Conservation (phyloP, 2,797 vertebrate genomes). For the Danionella dracula region DNA sequence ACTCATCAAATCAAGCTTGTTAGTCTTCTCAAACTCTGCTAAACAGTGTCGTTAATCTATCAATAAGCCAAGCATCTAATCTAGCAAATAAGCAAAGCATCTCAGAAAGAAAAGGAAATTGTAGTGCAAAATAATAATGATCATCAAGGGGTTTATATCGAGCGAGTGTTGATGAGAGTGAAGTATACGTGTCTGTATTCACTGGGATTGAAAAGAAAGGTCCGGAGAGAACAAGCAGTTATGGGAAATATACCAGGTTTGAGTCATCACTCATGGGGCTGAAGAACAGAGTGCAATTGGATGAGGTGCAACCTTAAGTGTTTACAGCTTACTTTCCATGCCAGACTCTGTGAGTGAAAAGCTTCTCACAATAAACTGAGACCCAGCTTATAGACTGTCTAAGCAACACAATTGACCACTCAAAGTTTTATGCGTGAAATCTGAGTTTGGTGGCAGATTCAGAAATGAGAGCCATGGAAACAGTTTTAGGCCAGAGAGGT, state of each 20-base stretch:
- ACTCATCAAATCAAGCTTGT: too few relatives aligned
- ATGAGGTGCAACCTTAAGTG: conserved; percentile 4
- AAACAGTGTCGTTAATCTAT: too few relatives aligned
- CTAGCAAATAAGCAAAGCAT: neutral
- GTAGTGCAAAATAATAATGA: conserved; percentile 20
- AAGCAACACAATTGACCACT: neutral
- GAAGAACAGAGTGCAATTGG: conserved; percentile 1
- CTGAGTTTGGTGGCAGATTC: neutral
- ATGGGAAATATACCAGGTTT: neutral
- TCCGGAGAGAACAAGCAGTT: conserved; percentile 6
- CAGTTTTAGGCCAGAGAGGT: too few relatives aligned
- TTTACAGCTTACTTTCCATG: neutral
- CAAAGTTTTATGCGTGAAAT: neutral
- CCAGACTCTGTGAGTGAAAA: neutral
- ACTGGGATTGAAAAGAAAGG: conserved; percentile 9
- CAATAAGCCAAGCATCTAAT: too few relatives aligned
- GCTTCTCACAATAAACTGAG: neutral
- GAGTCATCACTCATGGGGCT: conserved; percentile 6
- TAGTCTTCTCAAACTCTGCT: too few relatives aligned
- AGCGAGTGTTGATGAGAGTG: conserved; percentile 18
- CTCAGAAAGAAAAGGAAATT: conserved; percentile 17
- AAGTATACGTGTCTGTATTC: conserved; percentile 15
- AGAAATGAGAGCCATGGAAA: neutral
- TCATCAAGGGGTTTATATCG: conserved; percentile 27
- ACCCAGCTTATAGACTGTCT: too few relatives aligned